Base-by-base conservation (phyloP, 2,113 vertebrate genomes). In the Tragelaphus buxtoni region DNA sequence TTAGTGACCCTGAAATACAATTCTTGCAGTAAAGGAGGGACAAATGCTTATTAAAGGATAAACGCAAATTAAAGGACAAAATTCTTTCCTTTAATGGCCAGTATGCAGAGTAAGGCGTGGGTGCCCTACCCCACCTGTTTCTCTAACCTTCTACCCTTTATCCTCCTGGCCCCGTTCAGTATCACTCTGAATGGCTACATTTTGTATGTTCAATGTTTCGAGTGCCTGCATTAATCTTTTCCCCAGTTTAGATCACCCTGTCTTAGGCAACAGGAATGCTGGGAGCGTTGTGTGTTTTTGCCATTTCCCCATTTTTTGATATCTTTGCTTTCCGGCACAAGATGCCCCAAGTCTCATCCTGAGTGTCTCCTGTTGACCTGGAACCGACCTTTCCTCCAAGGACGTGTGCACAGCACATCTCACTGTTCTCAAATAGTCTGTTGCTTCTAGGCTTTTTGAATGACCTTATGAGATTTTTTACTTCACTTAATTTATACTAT, bases 301-400 rank as follows among this genome's bases (percentile, higher is more conserved):
- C 58, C 47, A 0, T 14, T 26, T 0, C 2, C 30, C 30, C 1
- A 0, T n/a, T 56, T 49, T 88, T 55, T 32, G 74, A 4, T 84
- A 60, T 32, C 82, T 79, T 84, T 90, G 55, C 53, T 93, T 85
- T 45, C 81, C 1, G 17, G 56, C 16, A 55, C 89, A 45, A 26
- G 35, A 42, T 30, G 17, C 55, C 28, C 63, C 72, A 28, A n/a
- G 6, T 28, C 26, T 42, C 10, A 10, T n/a, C 49, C 58, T 63
- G 87, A 63, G 87, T 65, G 56, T 53, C 56, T 85, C 53, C 83
- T 60, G 39, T 9, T 39, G 51, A 45, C 51, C 69, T 76, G 39
- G 47, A 83, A 35, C 51, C 45, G 8, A 7, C 32, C 20, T 35
- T 85, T 28, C 60, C 51, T 87, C 22, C 39, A 24, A 51, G 32